Conservation (phyloP, 1,140 invertebrate genomes). For the Eciton burchellii region DNA sequence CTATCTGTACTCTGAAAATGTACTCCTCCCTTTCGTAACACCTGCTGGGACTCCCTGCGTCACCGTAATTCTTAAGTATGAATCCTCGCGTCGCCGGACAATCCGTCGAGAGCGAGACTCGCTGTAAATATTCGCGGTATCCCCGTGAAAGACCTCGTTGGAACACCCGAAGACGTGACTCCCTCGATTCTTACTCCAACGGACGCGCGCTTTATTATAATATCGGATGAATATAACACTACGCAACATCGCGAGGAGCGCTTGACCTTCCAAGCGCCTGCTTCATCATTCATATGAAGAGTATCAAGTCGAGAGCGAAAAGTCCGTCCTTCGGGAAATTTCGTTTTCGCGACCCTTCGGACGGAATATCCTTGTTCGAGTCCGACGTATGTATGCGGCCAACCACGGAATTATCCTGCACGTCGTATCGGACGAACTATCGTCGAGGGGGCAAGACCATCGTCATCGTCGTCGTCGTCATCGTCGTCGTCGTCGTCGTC, state of each 20-base stretch:
- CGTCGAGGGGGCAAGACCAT: slow-evolving; percentile 68
- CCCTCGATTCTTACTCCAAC: background rate
- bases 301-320: slow-evolving; percentile 10
- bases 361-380: slow-evolving; percentile 23
- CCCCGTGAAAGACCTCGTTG: background rate
- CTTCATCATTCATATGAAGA: background rate
- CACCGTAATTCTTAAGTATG: background rate
- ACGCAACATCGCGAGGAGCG: background rate
- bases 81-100: background rate
- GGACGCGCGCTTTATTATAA: background rate
- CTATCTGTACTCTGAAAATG: slow-evolving; percentile 30
- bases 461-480: slow-evolving; percentile 10
- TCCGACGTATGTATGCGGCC: background rate
- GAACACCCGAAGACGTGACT: background rate
- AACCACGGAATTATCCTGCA: slow-evolving; percentile 60
- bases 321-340: slow-evolving; percentile 40
- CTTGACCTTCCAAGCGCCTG: too few relatives aligned
- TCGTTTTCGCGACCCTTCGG: slow-evolving; percentile 27
- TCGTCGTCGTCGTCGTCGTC: background rate
- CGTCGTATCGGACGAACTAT: slow-evolving; percentile 66
- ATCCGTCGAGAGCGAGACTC: background rate
- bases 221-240: too few relatives aligned
- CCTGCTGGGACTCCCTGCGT: background rate
- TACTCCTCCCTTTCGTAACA: background rate
- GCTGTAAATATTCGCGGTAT: background rate